Evolutionary conservation across 2,113 vertebrate genomes (phyloP).

Genomic region (Gasterosteus aculeatus): DNA sequence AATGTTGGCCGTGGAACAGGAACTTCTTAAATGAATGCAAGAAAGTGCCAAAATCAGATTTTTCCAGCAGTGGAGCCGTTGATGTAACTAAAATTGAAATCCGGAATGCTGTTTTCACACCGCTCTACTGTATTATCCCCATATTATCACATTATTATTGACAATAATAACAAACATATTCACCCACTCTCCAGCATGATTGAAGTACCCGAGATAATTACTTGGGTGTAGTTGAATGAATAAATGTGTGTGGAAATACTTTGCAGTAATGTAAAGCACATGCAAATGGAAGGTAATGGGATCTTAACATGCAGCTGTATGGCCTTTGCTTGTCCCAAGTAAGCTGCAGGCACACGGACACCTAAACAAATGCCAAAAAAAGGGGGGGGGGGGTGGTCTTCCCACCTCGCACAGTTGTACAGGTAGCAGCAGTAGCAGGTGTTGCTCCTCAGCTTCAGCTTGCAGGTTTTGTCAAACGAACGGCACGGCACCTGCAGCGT

Average conservation of each 20-base stretch:
- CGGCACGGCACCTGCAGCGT: conserved; percentile 85
- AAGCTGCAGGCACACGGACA: not conserved
- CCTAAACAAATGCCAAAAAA: not conserved
- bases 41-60: not conserved
- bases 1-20: not conserved
- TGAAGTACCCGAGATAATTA: not conserved
- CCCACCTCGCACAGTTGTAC: conserved; percentile 90
- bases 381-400: no score
- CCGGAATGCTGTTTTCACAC: not conserved
- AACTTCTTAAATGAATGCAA: not conserved
- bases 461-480: conserved; percentile 81
- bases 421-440: conserved; percentile 97
- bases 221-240: not conserved
- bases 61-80: not conserved
- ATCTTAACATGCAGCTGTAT: not conserved
- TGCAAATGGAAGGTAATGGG: not conserved
- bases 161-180: not conserved
- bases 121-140: not conserved
- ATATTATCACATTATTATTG: not conserved
- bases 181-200: not conserved
- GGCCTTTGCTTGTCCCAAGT: not conserved
- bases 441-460: conserved; percentile 87
- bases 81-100: not conserved
- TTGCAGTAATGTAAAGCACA: not conserved
- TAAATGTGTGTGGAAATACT: conserved; percentile 1